A percentile compares a stretch with the other conserved stretches of the same genome.
These are phyloP conservation scores for Enchytraeus crypticus DNA, from an alignment of 2,888 invertebrate genomes.

Conservation along the genomic window DNA sequence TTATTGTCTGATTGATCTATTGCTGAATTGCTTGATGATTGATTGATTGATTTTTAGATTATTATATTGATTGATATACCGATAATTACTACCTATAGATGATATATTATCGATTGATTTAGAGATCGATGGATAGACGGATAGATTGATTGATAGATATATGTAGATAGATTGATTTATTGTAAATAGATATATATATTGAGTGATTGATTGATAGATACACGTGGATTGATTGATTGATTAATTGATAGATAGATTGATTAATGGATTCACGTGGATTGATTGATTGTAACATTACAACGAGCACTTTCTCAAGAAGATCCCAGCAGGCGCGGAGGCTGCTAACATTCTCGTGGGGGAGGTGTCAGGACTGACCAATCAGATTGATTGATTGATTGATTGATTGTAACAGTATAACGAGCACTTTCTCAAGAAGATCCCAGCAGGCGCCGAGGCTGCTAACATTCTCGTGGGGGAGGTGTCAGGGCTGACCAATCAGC, in stretches of 20 bases:
- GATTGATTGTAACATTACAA: too few relatives aligned
- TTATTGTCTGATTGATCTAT: background rate
- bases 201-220: too few relatives aligned
- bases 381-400: too few relatives aligned
- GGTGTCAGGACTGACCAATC: too few relatives aligned
- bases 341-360: too few relatives aligned
- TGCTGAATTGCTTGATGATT: background rate
- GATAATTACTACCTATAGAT: background rate
- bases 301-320: too few relatives aligned
- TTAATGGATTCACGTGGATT: too few relatives aligned
- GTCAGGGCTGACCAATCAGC: conserved; percentile 80
- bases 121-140: background rate
- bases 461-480: conserved; percentile 96
- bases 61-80: background rate
- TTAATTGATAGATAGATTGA: too few relatives aligned
- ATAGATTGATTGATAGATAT: too few relatives aligned
- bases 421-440: conserved; percentile 67
- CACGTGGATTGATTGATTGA: too few relatives aligned
- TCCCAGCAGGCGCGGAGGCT: too few relatives aligned
- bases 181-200: too few relatives aligned
- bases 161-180: background rate
- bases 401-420: conserved; percentile 21
- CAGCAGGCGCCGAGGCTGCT: conserved; percentile 88
- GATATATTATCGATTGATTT: background rate
- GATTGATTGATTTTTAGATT: background rate